phyloP scores from a whole-genome alignment of 1,140 invertebrate species.

The Camponotus floridanus region DNA sequence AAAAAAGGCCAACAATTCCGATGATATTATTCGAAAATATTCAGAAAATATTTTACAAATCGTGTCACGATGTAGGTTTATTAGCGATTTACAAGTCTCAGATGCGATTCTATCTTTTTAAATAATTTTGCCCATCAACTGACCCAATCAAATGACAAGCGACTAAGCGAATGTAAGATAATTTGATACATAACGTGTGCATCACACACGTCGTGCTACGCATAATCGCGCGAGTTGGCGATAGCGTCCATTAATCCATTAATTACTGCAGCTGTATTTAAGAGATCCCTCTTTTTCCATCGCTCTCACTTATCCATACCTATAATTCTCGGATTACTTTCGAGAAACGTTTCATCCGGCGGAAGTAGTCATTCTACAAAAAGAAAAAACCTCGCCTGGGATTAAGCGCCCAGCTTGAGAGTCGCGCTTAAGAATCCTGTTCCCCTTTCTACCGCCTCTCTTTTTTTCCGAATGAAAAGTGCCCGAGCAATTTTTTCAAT shows the following conservation, averaged over 20 bases:
- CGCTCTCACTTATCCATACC: constrained; percentile 1
- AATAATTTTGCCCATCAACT: constrained; percentile 24
- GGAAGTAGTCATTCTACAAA: constrained; percentile 48
- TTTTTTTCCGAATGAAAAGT: neutral
- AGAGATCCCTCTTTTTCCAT: neutral
- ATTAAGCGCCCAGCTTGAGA: constrained; percentile 29
- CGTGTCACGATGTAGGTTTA: constrained; percentile 18
- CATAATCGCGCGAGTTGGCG: neutral
- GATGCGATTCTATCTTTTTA: neutral
- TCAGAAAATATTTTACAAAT: constrained; percentile 36
- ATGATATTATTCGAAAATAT: constrained; percentile 40
- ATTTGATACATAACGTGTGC: constrained; percentile 13
- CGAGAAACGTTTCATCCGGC: constrained; percentile 56
- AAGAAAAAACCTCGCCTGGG: constrained; percentile 45
- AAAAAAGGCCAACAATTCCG: constrained; percentile 25
- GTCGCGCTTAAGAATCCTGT: neutral
- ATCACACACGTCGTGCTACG: neutral
- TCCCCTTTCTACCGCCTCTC: neutral
- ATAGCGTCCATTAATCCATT: constrained; percentile 44
- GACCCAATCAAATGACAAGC: neutral
- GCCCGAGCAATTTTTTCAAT: constrained; percentile 53
- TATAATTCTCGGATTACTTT: constrained; percentile 42
- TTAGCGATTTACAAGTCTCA: neutral
- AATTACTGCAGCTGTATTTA: constrained; percentile 52
- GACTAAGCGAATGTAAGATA: neutral